These are phyloP conservation scores for Calliopsis andreniformis DNA, from an alignment of 1,140 invertebrate genomes.

Conservation along the genomic window DNA sequence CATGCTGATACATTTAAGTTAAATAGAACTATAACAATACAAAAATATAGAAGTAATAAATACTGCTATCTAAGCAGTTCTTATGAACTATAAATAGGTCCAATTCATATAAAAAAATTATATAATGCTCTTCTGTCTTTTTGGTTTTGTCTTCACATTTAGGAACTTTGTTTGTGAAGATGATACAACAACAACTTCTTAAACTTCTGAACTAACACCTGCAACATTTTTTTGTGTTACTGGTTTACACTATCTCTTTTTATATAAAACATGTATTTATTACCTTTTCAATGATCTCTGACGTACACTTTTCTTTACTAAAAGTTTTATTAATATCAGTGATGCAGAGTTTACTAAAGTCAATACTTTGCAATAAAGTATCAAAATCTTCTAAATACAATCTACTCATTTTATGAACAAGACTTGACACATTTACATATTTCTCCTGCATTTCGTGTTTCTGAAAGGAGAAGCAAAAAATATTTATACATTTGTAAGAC, in stretches of 20 bases:
- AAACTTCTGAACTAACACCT: not conserved
- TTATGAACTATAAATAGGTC: too few relatives aligned
- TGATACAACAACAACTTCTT: not conserved
- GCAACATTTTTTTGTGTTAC: not conserved
- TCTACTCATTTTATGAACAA: not conserved
- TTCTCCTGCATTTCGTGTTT: not conserved
- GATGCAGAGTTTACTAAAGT: conserved; percentile 1
- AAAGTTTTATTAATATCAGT: not conserved
- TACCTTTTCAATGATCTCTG: not conserved
- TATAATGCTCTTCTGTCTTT: not conserved
- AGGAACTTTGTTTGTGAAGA: not conserved
- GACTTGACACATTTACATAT: not conserved
- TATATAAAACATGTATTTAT: not conserved
- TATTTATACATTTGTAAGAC: not conserved
- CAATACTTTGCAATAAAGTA: not conserved
- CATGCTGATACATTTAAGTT: not conserved
- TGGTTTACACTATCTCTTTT: not conserved
- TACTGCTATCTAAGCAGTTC: too few relatives aligned
- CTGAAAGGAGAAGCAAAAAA: not conserved
- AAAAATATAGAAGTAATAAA: not conserved
- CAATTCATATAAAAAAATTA: not conserved
- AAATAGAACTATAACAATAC: not conserved
- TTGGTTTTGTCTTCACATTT: not conserved
- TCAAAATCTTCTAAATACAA: conserved; percentile 3
- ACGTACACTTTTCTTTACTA: not conserved